Evolutionary conservation across 2,888 invertebrate species (phyloP).

Genomic region (Protodeltote pygarga): DNA sequence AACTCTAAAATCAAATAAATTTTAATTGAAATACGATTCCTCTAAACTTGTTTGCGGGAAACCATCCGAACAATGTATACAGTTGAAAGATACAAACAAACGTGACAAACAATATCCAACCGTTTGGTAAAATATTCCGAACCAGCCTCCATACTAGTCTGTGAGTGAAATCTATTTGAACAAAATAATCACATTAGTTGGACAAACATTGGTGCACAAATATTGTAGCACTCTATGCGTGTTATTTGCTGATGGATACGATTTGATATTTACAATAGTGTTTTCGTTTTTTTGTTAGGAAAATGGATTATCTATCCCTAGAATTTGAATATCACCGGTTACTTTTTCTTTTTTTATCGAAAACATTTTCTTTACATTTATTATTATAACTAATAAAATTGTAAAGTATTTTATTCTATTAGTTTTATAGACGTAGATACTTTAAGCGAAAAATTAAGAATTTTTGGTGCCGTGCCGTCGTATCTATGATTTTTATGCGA

Average conservation of each 20-base stretch:
- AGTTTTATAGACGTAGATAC: too few relatives aligned
- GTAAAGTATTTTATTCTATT: too few relatives aligned
- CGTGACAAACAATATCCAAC: conserved; percentile 39
- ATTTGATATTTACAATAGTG: conserved; percentile 26
- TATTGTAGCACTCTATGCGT: conserved; percentile 31
- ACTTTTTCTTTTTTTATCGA: too few relatives aligned
- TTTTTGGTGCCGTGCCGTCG: too few relatives aligned
- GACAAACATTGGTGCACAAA: conserved; percentile 55
- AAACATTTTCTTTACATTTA: too few relatives aligned
- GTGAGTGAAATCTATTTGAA: conserved; percentile 47
- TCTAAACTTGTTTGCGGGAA: conserved; percentile 29
- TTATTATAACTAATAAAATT: too few relatives aligned
- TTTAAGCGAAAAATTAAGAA: too few relatives aligned
- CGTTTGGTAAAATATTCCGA: conserved; percentile 40
- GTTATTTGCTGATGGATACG: conserved; percentile 31
- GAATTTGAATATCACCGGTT: too few relatives aligned
- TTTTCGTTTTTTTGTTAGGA: conserved; percentile 2
- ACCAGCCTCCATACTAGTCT: conserved; percentile 13
- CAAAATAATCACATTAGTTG: conserved; percentile 61
- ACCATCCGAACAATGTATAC: conserved; percentile 24
- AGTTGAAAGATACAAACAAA: conserved; percentile 29
- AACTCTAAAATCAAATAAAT: conserved; percentile 14
- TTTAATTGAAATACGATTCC: conserved; percentile 27
- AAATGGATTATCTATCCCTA: background rate
- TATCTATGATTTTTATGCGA: too few relatives aligned